These are phyloP conservation scores for Cynocephalus volans DNA, from an alignment of 2,113 vertebrate genomes.

Conservation along the genomic window DNA sequence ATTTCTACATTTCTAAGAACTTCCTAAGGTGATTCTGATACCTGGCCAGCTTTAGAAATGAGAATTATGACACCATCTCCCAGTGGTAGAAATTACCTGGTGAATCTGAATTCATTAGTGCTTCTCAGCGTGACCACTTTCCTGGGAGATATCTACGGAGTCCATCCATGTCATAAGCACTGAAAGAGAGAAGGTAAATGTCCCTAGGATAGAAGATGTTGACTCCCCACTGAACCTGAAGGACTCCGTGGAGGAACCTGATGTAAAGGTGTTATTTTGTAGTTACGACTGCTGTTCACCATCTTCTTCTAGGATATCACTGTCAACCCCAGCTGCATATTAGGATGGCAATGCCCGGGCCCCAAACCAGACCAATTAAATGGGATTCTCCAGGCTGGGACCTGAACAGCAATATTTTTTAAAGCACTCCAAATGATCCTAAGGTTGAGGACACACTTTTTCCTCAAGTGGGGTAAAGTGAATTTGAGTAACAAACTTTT, in stretches of 20 bases:
- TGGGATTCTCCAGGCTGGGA: neutral
- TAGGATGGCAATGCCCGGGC: neutral
- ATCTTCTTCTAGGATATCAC: neutral
- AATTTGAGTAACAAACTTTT: neutral
- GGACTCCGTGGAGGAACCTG: neutral
- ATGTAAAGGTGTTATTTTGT: neutral
- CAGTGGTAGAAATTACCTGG: neutral
- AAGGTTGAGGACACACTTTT: neutral
- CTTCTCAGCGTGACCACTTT: neutral
- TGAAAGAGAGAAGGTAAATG: neutral
- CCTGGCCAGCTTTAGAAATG: neutral
- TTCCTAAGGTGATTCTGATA: neutral
- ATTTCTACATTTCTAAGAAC: conserved; percentile 43
- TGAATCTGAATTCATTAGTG: neutral
- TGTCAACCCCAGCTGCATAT: neutral
- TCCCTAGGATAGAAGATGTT: neutral
- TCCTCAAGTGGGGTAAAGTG: neutral
- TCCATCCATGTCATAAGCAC: neutral
- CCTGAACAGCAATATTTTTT: neutral
- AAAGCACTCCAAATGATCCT: neutral
- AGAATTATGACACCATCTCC: neutral
- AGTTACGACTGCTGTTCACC: neutral
- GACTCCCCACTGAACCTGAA: neutral
- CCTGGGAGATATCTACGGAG: neutral
- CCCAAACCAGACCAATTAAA: neutral